Evolutionary conservation across 2,888 invertebrate species (phyloP).

Genomic region (Chrysolina oricalcia): DNA sequence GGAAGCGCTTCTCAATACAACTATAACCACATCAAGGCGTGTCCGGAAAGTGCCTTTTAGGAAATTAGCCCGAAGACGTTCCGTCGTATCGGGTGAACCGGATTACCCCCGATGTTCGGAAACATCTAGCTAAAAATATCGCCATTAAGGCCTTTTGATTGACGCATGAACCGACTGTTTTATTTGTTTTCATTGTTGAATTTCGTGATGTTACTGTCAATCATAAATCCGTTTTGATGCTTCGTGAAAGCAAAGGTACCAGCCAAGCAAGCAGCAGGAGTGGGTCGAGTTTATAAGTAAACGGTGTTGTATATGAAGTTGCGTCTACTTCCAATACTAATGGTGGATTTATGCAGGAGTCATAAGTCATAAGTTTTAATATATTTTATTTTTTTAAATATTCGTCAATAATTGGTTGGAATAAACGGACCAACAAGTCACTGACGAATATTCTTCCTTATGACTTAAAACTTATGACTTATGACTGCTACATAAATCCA

Average conservation of each 20-base stretch:
- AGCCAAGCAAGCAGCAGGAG: neutral
- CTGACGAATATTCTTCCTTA: too few relatives aligned
- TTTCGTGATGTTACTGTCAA: slow-evolving; percentile 2
- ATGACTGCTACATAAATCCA: too few relatives aligned
- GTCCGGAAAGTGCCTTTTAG: neutral
- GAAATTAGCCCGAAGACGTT: neutral
- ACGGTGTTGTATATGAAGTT: neutral
- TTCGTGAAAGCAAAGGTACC: neutral
- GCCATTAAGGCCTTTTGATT: neutral
- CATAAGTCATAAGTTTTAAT: too few relatives aligned
- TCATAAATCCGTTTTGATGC: neutral
- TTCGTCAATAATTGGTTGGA: too few relatives aligned
- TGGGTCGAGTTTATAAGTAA: neutral
- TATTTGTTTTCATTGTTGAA: neutral
- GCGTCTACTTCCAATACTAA: too few relatives aligned
- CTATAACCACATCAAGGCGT: neutral
- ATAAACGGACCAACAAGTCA: too few relatives aligned
- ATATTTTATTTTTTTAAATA: too few relatives aligned
- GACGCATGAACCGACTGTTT: neutral
- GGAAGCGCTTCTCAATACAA: neutral
- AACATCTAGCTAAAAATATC: slow-evolving; percentile 12
- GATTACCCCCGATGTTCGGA: neutral
- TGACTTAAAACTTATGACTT: too few relatives aligned
- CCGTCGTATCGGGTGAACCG: too few relatives aligned
- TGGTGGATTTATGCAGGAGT: too few relatives aligned